Percentiles rank a stretch among this genome's conserved stretches.
These are phyloP conservation scores for Melinaea marsaeus DNA, from an alignment of 2,888 invertebrate species.

Conservation along the genomic window DNA sequence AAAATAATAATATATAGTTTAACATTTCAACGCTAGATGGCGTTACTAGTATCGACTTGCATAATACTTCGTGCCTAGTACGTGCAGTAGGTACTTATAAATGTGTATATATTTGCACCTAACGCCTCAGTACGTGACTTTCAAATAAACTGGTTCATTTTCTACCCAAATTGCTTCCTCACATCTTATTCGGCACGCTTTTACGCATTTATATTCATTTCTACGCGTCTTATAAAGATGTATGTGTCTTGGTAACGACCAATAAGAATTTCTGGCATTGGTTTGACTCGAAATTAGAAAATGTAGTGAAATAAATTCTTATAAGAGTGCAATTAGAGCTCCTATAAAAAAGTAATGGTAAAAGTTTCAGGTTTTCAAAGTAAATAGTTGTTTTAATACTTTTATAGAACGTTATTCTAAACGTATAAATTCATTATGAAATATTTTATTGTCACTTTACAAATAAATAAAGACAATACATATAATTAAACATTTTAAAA, in stretches of 20 bases:
- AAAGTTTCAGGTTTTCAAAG: neutral
- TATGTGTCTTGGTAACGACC: conserved; percentile 51
- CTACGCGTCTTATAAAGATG: conserved; percentile 59
- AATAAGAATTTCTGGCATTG: conserved; percentile 48
- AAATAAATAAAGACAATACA: no score
- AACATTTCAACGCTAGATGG: conserved; percentile 56
- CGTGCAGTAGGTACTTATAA: neutral
- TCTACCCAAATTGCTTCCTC: conserved; percentile 64
- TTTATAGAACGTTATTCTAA: no score
- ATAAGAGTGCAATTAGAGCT: neutral
- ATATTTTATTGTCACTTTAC: no score
- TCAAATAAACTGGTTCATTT: conserved; percentile 68
- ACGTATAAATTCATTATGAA: no score
- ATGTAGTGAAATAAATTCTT: conserved; percentile 13
- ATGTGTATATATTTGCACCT: conserved; percentile 31
- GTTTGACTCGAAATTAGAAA: conserved; percentile 41
- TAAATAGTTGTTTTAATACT: neutral
- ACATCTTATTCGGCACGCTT: conserved; percentile 63
- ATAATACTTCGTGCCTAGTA: conserved; percentile 31
- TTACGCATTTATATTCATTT: conserved; percentile 69
- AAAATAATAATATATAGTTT: conserved; percentile 12
- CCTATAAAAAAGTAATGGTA: neutral
- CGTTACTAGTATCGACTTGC: conserved; percentile 40
- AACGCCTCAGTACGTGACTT: conserved; percentile 62
- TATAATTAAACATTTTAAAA: no score